A percentile compares a stretch with the other conserved stretches of the same genome.
phyloP scores from a whole-genome alignment of 2,888 invertebrate genomes.

The Acanthosoma haemorrhoidale region DNA sequence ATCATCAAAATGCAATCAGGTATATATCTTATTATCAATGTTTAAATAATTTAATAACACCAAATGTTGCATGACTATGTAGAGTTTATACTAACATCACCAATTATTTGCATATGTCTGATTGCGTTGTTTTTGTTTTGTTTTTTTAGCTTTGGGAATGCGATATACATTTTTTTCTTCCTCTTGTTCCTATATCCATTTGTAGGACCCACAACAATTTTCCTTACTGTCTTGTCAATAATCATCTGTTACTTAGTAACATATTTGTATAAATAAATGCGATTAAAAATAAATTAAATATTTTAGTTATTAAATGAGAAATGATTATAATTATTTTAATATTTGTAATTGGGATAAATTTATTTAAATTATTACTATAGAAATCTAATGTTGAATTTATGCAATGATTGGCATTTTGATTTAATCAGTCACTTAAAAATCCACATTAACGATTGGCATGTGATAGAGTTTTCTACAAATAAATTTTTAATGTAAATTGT shows the following conservation, averaged over 20 bases:
- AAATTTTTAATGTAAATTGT: neutral
- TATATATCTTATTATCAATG: neutral
- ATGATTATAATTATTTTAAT: neutral
- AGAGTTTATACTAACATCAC: constrained; percentile 1
- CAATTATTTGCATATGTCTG: neutral
- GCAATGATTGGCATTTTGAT: neutral
- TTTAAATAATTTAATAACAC: neutral
- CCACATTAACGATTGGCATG: neutral
- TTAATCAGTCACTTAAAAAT: neutral
- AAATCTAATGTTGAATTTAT: neutral
- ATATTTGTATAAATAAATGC: constrained; percentile 8
- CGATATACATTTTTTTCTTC: constrained; percentile 33
- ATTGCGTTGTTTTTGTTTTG: constrained; percentile 20
- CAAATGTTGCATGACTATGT: neutral
- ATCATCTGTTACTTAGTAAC: constrained; percentile 25
- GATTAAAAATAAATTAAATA: neutral
- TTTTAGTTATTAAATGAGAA: neutral
- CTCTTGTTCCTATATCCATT: constrained; percentile 33
- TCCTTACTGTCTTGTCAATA: constrained; percentile 32
- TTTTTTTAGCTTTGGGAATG: constrained; percentile 36
- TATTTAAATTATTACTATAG: neutral
- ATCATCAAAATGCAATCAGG: constrained; percentile 9
- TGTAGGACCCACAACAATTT: constrained; percentile 29
- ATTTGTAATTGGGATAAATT: neutral
- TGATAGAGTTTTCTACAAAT: constrained; percentile 5